These are phyloP conservation scores for Antechinus flavipes DNA, from an alignment of 2,113 vertebrate species.

Conservation along the genomic window DNA sequence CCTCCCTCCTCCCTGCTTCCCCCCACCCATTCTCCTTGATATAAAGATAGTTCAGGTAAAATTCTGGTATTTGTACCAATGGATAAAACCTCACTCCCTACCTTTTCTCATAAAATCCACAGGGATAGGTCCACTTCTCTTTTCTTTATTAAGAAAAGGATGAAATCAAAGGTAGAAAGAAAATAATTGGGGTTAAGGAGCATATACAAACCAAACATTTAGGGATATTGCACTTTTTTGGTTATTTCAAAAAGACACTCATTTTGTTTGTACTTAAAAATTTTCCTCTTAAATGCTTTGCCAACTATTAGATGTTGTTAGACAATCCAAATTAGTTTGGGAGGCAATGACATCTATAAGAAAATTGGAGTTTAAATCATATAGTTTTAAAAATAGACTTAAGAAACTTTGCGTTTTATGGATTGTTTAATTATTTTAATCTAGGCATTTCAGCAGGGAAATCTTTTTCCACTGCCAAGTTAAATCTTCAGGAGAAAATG, in stretches of 20 bases:
- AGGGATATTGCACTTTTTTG: neutral
- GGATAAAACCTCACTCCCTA: neutral
- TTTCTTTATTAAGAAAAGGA: neutral
- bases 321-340: conserved; percentile 50
- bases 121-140: neutral
- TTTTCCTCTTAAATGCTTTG: conserved; percentile 2
- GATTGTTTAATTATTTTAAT: conserved; percentile 69
- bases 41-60: neutral
- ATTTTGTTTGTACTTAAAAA: conserved; percentile 28
- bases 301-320: neutral
- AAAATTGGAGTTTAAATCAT: conserved; percentile 56
- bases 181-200: neutral
- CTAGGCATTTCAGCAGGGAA: conserved; percentile 55
- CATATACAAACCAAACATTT: neutral
- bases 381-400: conserved; percentile 52
- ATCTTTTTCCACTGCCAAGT: conserved; percentile 58
- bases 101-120: neutral
- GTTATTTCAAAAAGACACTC: conserved; percentile 13
- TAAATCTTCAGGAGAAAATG: conserved; percentile 61
- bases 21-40: too few species aligned
- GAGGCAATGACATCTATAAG: conserved; percentile 45
- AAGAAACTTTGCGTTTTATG: conserved; percentile 57
- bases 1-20: too few species aligned
- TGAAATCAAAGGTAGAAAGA: neutral
- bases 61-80: neutral